These are phyloP conservation scores for Riptortus pedestris DNA, from an alignment of 1,140 invertebrate species.

Conservation along the genomic window DNA sequence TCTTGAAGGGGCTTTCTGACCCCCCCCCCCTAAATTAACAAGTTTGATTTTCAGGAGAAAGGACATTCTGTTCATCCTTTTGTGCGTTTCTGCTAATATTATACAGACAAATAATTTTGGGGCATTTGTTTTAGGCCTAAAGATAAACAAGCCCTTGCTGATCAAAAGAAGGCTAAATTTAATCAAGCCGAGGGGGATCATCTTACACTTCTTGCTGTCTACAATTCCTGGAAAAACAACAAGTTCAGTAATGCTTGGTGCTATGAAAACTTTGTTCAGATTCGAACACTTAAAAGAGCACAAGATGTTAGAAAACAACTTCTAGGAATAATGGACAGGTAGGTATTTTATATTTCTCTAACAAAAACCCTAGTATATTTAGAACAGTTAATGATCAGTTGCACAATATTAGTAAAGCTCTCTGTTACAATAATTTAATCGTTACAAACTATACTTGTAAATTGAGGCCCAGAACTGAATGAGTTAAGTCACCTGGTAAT, in stretches of 20 bases:
- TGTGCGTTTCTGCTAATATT: no score
- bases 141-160: constrained; percentile 95
- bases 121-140: constrained; percentile 54
- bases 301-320: constrained; percentile 98
- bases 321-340: constrained; percentile 94
- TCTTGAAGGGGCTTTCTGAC: no score
- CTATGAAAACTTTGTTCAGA: constrained; percentile 99
- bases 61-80: no score
- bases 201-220: constrained; percentile 92
- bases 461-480: no score
- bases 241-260: constrained; percentile 99
- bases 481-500: no score
- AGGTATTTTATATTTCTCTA: constrained; percentile 30
- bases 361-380: no score
- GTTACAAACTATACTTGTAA: no score
- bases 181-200: constrained; percentile 98
- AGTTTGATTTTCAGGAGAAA: no score
- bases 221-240: constrained; percentile 99
- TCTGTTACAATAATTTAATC: no score
- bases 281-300: constrained; percentile 88
- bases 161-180: constrained; percentile 98
- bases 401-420: background rate
- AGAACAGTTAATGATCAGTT: no score
- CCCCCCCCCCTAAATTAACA: no score
- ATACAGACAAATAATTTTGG: no score